Conservation (phyloP, 2,888 invertebrate genomes). For the Heliconius cydno region DNA sequence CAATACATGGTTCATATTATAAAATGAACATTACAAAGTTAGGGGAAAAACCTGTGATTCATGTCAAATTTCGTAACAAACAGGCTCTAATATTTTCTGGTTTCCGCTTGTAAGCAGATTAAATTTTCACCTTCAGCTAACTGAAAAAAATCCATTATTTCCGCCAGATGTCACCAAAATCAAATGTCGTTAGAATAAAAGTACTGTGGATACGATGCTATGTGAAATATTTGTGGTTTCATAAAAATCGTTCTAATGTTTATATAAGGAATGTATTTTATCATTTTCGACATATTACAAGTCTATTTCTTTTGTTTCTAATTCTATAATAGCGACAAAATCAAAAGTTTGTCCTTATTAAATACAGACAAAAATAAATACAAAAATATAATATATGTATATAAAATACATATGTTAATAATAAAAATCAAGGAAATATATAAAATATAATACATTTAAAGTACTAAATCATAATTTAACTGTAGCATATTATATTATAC, state of each 20-base stretch:
- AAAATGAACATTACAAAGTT: background rate
- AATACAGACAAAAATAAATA: no score
- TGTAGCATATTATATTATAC: background rate
- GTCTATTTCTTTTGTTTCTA: no score
- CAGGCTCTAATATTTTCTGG: constrained; percentile 59
- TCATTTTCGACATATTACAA: no score
- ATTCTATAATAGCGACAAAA: no score
- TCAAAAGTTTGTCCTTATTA: no score
- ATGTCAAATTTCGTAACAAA: constrained; percentile 28
- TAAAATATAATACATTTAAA: background rate
- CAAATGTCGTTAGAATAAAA: constrained; percentile 72
- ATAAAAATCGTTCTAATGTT: background rate
- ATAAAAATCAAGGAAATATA: no score
- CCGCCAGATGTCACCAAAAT: constrained; percentile 83
- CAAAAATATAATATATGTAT: no score
- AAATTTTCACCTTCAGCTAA: constrained; percentile 84
- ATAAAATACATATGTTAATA: no score
- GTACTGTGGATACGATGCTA: constrained; percentile 52
- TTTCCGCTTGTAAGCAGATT: constrained; percentile 78
- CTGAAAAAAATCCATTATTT: constrained; percentile 83
- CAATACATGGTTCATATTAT: background rate
- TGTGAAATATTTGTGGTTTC: background rate
- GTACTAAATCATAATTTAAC: background rate
- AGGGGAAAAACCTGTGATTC: background rate
- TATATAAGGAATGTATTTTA: no score